Base-by-base conservation (phyloP, 92 coral and sea anemone species). In the Hydrozoanthus gracilis region DNA sequence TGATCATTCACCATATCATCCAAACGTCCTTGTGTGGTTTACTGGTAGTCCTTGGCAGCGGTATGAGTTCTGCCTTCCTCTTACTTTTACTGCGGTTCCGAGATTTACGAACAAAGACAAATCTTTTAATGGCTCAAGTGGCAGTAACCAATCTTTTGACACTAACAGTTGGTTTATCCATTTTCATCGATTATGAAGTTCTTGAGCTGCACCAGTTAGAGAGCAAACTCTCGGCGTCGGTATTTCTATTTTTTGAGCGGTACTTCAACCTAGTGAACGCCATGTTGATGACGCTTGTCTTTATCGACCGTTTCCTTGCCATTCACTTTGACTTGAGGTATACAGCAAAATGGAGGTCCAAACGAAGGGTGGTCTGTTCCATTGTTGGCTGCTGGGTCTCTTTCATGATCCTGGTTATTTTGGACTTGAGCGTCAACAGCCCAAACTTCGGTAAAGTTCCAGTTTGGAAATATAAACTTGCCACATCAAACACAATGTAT, bases 391-490 rank as follows among this genome's bases (percentile, higher is more conserved):
- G 82, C 66, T 77, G 82, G 82, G 5, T 77, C n/a, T 27, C 49
- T 18, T 20, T 77, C 12, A 9, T 77, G 39, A 52, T 18, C 4
- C 60, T 77, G 45, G 5, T 77, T 52, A 11, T 77, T 12, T 54
- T 77, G 49, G 82, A 77, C 65, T 51, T 77, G 39, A 77, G 66
- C 55, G 50, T 77, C 0, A 77, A 77, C 14, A 77, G 35, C 11
- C 82, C 82, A 56, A 77, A 77, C 10, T 55, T 77, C 15, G 82
- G 82, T 10, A 77, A 77, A 6, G 82, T 77, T 6, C 82, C 82
- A 77, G 82, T 77, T 13, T 77, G 82, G 82, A 54, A 56, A 60
- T 77, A 77, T 48, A 77, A 77, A 52, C 82, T 77, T 13, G 82
- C 82, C 46, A 15, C 66, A 9, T 77, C 82, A 14, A 77, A 77